Percentiles rank a stretch among this genome's conserved stretches.
phyloP scores from a whole-genome alignment of 2,113 vertebrate genomes.

The Anguilla rostrata region DNA sequence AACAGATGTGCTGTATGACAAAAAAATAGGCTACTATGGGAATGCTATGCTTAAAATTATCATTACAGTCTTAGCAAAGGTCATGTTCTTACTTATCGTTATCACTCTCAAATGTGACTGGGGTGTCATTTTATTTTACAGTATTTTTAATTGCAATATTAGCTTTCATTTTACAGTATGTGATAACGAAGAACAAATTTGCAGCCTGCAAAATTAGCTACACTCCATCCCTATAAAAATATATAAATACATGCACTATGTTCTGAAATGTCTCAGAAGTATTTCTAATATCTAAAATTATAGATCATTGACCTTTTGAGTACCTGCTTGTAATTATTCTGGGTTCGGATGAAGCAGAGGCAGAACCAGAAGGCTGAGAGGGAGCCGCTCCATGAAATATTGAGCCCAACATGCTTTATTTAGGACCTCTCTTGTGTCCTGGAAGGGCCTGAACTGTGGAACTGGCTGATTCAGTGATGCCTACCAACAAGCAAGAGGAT shows the following conservation, averaged over 20 bases:
- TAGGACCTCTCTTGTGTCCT: background rate
- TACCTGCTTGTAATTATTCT: background rate
- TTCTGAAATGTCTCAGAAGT: background rate
- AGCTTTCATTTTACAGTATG: no score
- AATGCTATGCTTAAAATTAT: no score
- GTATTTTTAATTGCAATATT: no score
- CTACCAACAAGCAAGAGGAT: background rate
- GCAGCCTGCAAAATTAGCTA: background rate
- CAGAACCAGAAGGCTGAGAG: background rate
- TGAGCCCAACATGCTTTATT: background rate
- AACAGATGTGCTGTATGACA: background rate
- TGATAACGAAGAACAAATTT: no score
- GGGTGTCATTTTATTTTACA: no score
- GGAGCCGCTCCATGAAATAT: background rate
- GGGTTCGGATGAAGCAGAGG: background rate
- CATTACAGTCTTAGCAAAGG: no score
- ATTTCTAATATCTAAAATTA: background rate
- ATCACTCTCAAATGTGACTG: no score
- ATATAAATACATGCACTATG: background rate
- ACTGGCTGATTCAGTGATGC: background rate
- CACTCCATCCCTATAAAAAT: background rate
- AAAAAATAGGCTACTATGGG: background rate
- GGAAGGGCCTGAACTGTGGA: background rate
- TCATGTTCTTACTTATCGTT: no score
- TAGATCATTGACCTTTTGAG: background rate